phyloP scores from a whole-genome alignment of 2,888 invertebrate genomes.

The Dusona sp. region DNA sequence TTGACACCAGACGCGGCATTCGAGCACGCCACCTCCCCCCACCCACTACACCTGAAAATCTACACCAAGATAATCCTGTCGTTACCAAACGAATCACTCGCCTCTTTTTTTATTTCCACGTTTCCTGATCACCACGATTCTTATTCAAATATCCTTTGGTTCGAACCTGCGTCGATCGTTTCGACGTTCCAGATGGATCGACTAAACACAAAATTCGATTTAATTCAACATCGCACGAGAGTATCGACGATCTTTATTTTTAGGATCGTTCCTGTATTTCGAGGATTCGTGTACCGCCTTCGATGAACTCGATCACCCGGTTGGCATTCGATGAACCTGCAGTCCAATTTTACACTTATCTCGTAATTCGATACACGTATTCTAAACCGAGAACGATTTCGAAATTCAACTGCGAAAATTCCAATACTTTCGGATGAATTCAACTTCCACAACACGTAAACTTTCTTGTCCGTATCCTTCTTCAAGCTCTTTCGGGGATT shows the following conservation, averaged over 20 bases:
- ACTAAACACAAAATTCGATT: background rate
- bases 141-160: background rate
- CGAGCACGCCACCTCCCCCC: conserved; percentile 55
- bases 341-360: background rate
- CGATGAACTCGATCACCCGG: background rate
- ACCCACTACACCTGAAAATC: conserved; percentile 17
- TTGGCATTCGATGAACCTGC: background rate
- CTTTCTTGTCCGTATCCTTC: background rate
- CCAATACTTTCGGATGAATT: background rate
- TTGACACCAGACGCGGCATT: conserved; percentile 68
- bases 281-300: background rate
- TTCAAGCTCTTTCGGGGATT: background rate
- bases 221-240: background rate
- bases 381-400: background rate
- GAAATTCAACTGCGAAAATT: background rate
- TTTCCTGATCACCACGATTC: background rate
- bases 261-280: background rate
- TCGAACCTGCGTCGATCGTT: conserved; percentile 1
- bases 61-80: conserved; percentile 26
- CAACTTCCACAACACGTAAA: background rate
- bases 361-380: background rate
- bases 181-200: conserved; percentile 32
- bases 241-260: background rate
- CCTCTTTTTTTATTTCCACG: conserved; percentile 3
- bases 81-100: conserved; percentile 15